Evolutionary conservation across 1,140 invertebrate species (phyloP).

Genomic region (Aphelenchoides besseyi): DNA sequence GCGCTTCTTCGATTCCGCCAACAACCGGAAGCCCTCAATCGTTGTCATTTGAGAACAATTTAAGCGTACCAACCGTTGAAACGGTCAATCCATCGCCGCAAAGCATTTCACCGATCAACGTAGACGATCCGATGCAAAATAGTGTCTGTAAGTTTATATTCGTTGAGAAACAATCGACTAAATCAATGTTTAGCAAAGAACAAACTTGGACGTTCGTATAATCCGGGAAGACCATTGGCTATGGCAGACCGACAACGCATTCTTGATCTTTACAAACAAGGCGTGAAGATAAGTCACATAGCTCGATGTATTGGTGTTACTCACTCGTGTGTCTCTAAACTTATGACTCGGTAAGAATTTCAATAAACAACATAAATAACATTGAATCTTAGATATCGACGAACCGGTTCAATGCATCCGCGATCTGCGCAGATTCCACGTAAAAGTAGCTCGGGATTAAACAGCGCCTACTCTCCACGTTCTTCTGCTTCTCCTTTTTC

Average conservation of each 20-base stretch:
- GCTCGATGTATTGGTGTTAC: conserved; percentile 51
- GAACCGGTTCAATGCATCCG: conserved; percentile 42
- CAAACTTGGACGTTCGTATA: conserved; percentile 47
- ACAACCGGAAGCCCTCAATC: not conserved
- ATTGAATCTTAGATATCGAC: conserved; percentile 34
- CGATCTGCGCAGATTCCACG: conserved; percentile 13
- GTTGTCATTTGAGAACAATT: not conserved
- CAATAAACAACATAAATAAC: not conserved
- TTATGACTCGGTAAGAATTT: conserved; percentile 41
- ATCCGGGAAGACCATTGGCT: conserved; percentile 46
- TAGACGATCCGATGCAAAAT: conserved; percentile 6
- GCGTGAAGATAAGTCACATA: conserved; percentile 49
- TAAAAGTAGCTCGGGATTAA: not conserved
- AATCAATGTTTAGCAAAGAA: conserved; percentile 39
- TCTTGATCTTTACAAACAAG: conserved; percentile 45
- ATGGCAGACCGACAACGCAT: conserved; percentile 47
- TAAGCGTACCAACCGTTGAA: not conserved
- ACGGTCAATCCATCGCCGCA: not conserved
- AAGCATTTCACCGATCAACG: conserved; percentile 5
- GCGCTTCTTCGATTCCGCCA: not conserved
- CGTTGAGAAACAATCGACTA: not conserved
- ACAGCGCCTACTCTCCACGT: not conserved
- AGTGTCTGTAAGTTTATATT: not conserved
- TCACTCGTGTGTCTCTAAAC: conserved; percentile 51
- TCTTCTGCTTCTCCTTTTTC: conserved; percentile 1